Percentiles rank a stretch among this genome's conserved stretches.
phyloP scores from a whole-genome alignment of 2,113 vertebrate species.

The Semicossyphus pulcher region DNA sequence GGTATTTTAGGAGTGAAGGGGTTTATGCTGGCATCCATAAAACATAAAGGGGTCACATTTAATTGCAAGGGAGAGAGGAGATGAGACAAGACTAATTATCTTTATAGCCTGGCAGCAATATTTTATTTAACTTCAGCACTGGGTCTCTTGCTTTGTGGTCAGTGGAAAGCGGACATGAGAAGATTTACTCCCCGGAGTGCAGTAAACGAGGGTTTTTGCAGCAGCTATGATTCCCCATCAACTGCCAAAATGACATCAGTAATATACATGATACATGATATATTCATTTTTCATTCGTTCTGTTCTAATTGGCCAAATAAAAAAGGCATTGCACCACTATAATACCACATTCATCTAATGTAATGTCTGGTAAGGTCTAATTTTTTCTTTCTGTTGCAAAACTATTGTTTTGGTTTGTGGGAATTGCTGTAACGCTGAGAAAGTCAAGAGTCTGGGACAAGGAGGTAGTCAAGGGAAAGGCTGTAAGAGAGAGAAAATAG shows the following conservation, averaged over 20 bases:
- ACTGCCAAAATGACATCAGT: conserved; percentile 63
- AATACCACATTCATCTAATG: too few relatives aligned
- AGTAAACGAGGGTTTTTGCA: conserved; percentile 62
- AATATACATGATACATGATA: conserved; percentile 77
- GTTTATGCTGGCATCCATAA: conserved; percentile 82
- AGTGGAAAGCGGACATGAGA: conserved; percentile 46
- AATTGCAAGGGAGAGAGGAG: conserved; percentile 79
- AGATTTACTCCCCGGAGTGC: conserved; percentile 74
- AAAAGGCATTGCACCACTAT: conserved; percentile 31
- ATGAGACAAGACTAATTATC: conserved; percentile 85
- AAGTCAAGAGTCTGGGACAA: conserved; percentile 60
- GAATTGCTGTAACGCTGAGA: conserved; percentile 29
- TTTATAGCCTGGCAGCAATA: conserved; percentile 82
- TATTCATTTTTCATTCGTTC: conserved; percentile 77
- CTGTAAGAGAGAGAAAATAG: conserved; percentile 68
- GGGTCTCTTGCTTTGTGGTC: conserved; percentile 71
- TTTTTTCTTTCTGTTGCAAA: conserved; percentile 67
- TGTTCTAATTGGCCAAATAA: conserved; percentile 69
- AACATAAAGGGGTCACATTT: conserved; percentile 85
- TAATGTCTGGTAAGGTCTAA: too few relatives aligned
- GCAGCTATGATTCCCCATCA: conserved; percentile 65
- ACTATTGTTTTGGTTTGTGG: conserved; percentile 31
- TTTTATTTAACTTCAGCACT: conserved; percentile 82
- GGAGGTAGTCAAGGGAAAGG: conserved; percentile 81
- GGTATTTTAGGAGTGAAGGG: conserved; percentile 61